phyloP scores from a whole-genome alignment of 2,888 invertebrate genomes.

The Megalurothrips usitatus region DNA sequence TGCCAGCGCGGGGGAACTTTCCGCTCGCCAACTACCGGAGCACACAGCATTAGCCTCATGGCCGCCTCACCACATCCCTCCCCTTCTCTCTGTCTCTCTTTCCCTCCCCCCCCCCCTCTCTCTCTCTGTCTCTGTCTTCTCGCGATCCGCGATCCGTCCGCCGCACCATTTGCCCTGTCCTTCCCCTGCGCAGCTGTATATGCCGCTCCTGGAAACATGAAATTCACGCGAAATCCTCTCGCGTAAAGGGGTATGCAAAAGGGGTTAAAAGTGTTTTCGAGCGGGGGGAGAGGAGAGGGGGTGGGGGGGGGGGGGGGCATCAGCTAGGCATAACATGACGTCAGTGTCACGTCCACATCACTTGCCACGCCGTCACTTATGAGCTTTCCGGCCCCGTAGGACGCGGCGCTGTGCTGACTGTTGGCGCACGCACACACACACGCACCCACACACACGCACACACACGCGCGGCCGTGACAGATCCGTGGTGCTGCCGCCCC shows the following conservation, averaged over 20 bases:
- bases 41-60: not conserved
- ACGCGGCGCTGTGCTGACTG: not conserved
- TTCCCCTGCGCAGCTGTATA: too few relatives aligned
- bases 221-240: too few relatives aligned
- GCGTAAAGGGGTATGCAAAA: too few relatives aligned
- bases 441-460: not conserved
- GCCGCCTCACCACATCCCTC: not conserved
- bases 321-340: not conserved
- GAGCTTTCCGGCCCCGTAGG: not conserved
- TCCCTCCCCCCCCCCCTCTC: not conserved
- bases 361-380: not conserved
- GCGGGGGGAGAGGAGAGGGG: not conserved
- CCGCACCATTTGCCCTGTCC: too few relatives aligned
- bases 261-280: too few relatives aligned
- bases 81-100: not conserved
- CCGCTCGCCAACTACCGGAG: not conserved
- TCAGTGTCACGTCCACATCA: not conserved
- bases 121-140: not conserved
- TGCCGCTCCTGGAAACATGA: too few relatives aligned
- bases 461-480: not conserved
- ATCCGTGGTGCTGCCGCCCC: too few relatives aligned
- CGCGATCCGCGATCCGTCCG: too few relatives aligned
- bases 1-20: not conserved
- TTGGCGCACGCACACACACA: not conserved
- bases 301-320: not conserved